Conservation (phyloP, 2,888 invertebrate species). For the Cybosia mesomella region DNA sequence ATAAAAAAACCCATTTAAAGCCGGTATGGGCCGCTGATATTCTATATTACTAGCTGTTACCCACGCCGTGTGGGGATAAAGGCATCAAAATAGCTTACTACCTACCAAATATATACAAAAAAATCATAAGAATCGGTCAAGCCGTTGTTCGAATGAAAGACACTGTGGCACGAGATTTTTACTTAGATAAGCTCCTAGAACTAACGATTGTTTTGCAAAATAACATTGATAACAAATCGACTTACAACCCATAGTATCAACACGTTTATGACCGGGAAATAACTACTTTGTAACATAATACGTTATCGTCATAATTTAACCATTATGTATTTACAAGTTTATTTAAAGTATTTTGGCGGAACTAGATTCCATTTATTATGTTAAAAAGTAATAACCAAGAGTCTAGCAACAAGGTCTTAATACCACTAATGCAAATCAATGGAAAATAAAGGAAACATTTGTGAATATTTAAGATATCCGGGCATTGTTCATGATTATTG, state of each 20-base stretch:
- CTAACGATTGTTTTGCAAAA: background rate
- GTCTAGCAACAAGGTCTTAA: background rate
- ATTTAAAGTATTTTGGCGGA: background rate
- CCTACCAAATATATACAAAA: too few relatives aligned
- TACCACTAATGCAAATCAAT: conserved; percentile 8
- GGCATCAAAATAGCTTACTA: too few relatives aligned
- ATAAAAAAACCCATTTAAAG: too few relatives aligned
- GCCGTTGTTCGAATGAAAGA: too few relatives aligned
- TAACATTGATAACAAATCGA: background rate
- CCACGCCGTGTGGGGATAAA: too few relatives aligned
- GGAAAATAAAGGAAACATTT: background rate
- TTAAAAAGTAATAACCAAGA: background rate
- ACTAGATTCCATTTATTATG: background rate
- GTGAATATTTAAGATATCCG: background rate
- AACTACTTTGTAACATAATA: background rate
- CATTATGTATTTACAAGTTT: background rate
- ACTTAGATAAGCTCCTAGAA: too few relatives aligned
- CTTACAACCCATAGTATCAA: background rate
- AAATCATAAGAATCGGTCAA: too few relatives aligned
- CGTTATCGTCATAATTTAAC: background rate
- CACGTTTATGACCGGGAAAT: background rate
- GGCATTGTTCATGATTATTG: background rate
- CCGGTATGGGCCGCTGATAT: too few relatives aligned
- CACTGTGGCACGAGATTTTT: too few relatives aligned
- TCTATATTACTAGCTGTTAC: too few relatives aligned